A percentile compares a stretch with the other conserved stretches of the same genome.
phyloP scores from a whole-genome alignment of 2,113 vertebrate species.

The Gymnobelideus leadbeateri region DNA sequence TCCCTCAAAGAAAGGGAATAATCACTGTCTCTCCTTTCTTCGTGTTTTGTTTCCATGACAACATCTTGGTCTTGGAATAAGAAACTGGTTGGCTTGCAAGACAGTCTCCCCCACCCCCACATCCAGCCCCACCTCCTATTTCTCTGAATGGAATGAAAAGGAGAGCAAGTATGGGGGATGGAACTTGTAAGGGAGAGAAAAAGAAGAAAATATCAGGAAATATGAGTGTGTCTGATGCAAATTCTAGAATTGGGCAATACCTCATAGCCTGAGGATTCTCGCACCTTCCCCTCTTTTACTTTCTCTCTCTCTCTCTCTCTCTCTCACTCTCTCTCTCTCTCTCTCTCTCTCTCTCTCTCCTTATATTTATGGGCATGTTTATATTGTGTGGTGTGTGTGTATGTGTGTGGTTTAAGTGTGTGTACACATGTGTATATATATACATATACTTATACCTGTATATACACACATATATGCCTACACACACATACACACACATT shows the following conservation, averaged over 20 bases:
- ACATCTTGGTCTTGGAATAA: background rate
- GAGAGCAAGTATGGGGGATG: background rate
- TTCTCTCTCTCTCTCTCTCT: too few relatives aligned
- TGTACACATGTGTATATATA: too few relatives aligned
- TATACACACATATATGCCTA: background rate
- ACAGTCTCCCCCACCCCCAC: background rate
- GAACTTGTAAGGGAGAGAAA: background rate
- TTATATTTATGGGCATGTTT: too few relatives aligned
- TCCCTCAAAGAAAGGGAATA: background rate
- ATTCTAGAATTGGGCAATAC: background rate
- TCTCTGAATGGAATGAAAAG: background rate
- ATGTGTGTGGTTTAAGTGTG: too few relatives aligned
- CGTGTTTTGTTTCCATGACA: conserved; percentile 1
- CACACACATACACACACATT: background rate
- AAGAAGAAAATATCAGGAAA: background rate
- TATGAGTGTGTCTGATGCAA: background rate
- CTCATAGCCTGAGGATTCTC: background rate
- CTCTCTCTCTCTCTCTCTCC: too few relatives aligned
- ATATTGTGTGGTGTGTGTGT: background rate
- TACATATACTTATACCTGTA: background rate
- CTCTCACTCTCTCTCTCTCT: too few relatives aligned
- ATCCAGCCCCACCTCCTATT: background rate
- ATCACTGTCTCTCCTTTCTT: background rate
- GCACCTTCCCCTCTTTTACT: background rate
- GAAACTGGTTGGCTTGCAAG: background rate